phyloP scores from a whole-genome alignment of 2,888 invertebrate species.

The Phytoseiulus persimilis region DNA sequence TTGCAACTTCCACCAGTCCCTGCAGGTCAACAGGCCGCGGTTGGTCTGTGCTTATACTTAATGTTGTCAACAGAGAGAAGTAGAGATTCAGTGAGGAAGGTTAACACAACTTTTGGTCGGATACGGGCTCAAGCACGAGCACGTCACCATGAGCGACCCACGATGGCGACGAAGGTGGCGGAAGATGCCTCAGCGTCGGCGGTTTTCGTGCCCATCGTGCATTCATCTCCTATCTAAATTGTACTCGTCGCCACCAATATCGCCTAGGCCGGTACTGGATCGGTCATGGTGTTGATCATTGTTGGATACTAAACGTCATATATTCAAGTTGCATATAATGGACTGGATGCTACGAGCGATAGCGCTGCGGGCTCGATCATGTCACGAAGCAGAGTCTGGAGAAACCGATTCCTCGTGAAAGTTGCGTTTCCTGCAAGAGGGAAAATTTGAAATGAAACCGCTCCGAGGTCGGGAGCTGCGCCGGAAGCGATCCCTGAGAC shows the following conservation, averaged over 20 bases:
- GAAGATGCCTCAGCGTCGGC: neutral
- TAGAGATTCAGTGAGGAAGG: neutral
- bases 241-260: neutral
- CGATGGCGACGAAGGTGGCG: neutral
- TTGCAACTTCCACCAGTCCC: no score
- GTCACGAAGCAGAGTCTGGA: constrained; percentile 19
- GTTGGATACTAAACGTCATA: constrained; percentile 8
- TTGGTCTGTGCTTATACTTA: neutral
- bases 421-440: constrained; percentile 15
- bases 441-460: neutral
- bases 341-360: constrained; percentile 15
- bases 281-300: neutral
- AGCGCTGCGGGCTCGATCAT: constrained; percentile 19
- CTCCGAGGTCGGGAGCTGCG: neutral
- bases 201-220: neutral
- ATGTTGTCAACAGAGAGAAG: neutral
- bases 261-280: neutral
- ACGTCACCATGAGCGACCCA: neutral
- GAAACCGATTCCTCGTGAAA: constrained; percentile 34
- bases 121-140: neutral
- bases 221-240: neutral
- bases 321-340: constrained; percentile 33
- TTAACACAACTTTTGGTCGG: constrained; percentile 5
- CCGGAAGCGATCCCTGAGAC: neutral
- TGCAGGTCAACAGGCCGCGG: neutral